Evolutionary conservation across 2,113 vertebrate species (phyloP).

Genomic region (Prunella fulvescens): DNA sequence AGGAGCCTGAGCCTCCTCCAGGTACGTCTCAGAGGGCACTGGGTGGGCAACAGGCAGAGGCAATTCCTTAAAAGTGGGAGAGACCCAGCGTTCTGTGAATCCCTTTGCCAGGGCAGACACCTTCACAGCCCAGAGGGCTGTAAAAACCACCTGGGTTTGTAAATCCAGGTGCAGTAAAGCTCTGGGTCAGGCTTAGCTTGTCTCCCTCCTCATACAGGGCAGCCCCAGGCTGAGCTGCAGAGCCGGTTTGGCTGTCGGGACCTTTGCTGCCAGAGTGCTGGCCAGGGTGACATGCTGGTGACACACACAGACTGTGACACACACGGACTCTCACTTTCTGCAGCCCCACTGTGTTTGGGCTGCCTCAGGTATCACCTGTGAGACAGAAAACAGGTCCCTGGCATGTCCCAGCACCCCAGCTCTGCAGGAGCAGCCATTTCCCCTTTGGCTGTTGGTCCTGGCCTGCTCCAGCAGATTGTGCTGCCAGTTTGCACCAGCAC

Average conservation of each 20-base stretch:
- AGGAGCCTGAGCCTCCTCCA: background rate
- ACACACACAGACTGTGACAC: background rate
- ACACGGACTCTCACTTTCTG: background rate
- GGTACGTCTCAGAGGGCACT: accelerated
- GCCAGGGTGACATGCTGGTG: accelerated
- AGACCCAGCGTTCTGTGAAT: accelerated
- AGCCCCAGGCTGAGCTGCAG: background rate
- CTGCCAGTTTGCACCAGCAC: background rate
- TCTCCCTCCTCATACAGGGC: accelerated
- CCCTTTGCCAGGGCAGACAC: background rate
- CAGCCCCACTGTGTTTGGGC: background rate
- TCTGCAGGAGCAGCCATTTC: background rate
- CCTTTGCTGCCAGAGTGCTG: background rate
- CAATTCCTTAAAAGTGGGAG: background rate
- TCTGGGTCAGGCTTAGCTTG: accelerated
- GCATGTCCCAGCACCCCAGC: background rate
- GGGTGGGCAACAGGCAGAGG: accelerated
- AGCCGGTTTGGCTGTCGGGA: background rate
- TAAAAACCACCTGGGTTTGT: background rate
- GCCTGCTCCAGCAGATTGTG: background rate
- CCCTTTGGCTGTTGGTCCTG: background rate
- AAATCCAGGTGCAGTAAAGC: background rate
- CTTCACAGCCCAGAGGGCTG: background rate
- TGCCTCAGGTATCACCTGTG: background rate
- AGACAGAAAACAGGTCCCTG: background rate